Evolutionary conservation across 2,888 invertebrate genomes (phyloP), one percentile per base, ranked within the genome.

Genomic region (Muscina levida): DNA sequence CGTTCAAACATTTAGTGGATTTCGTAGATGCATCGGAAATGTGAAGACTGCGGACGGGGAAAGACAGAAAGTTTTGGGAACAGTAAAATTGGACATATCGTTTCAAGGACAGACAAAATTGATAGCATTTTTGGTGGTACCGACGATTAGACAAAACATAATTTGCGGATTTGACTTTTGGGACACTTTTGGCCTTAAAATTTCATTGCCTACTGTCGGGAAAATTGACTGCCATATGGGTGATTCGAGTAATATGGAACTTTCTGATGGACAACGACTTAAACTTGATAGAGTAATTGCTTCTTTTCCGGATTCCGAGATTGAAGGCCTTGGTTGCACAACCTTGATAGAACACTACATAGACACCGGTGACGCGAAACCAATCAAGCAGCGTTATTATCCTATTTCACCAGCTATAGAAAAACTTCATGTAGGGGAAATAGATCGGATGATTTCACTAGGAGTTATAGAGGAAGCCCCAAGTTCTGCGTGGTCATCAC

Each of bases 131-230:
- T 48, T 59, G 10, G 46, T 72, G 2, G 26, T 59, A 2, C 44
- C 57, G 1, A 13, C 71, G 2, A 57, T 57, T 5, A 11, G 53
- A 53, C 68, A 68, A 22, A 42, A 68, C 22, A 15, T 53, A 5
- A 68, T 68, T 53, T 68, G 68, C 11, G 68, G 68, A 15, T 53
- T 39, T 5, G 68, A 67, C 13, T 68, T 68, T 68, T 68, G 71
- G 71, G 17, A 59, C 2, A 26, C 2, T 5, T 71, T 71, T 68
- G 46, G 46, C 3, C n/a, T 46, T 2, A n/a, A 17, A n/a, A 56
- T 56, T 56, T 13, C 56, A 6, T 1, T 22, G 13, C 19, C n/a
- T 22, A 53, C 13, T 22, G 2, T 11, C 6, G 22, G 11, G 53
- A n/a, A 17, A 53, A 53, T 17, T 53, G 5, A 2, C 19, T 22